Evolutionary conservation across 2,113 vertebrate species (phyloP), one percentile per base, ranked within the genome.

Genomic region (Oreotragus oreotragus): DNA sequence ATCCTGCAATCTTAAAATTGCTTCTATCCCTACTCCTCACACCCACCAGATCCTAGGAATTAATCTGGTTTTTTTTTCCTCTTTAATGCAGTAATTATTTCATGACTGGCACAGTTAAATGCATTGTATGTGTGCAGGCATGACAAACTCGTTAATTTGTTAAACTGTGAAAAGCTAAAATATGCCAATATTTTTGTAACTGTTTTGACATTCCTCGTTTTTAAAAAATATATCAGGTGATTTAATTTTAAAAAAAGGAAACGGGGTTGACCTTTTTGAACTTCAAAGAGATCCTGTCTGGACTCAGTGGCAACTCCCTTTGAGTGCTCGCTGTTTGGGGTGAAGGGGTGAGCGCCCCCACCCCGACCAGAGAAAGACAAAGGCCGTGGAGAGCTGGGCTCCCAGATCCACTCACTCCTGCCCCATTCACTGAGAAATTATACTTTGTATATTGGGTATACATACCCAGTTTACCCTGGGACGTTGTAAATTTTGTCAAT

Each of bases 91-190:
- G 28, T 85, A 49, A 66, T 83, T 73, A 89, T 58, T 92, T 77
- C 60, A 16, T 83, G 73, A 36, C 70, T 43, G 10, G n/a, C 84
- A 60, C 55, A 55, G 27, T 86, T 51, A 39, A 51, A 81, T 43
- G 13, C 16, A 86, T 53, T 39, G 12, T 90, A 85, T 90, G 62
- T 84, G 55, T 81, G 70, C 36, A 84, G 88, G 30, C 2, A 2
- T 80, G 55, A 91, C 83, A 70, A 57, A 93, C 73, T 33, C 33
- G 15, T 85, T 84, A 45, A 84, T 64, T 80, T 96, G 36, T 60
- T 95, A 89, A 89, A 89, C 60, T n/a, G 30, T 14, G 64, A 93
- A 70, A 27, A 49, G 64, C 85, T 90, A 83, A 91, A 95, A 79
- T 64, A 77, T 70, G 57, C 55, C 70, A 85, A 2, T 80, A 45